A percentile compares a stretch with the other conserved stretches of the same genome.
Conservation (phyloP, 2,888 invertebrate genomes). For the Drosophila barbarae region DNA sequence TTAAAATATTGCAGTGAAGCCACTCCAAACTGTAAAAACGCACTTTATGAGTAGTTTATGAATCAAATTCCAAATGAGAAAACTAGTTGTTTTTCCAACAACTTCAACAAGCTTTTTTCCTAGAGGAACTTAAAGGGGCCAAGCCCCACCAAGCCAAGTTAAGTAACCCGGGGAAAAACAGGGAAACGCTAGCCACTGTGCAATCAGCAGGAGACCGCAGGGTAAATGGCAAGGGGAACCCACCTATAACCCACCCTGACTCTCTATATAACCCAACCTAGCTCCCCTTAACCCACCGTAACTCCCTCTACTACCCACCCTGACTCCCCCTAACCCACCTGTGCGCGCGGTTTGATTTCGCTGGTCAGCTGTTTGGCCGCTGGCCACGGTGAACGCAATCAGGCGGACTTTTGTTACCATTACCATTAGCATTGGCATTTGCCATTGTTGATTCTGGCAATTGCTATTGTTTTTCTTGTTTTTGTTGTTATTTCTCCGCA, state of each 20-base stretch:
- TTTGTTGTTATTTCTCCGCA: constrained; percentile 25
- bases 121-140: constrained; percentile 7
- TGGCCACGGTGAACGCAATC: constrained; percentile 62
- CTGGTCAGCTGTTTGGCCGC: constrained; percentile 66
- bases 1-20: neutral
- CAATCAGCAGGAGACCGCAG: constrained; percentile 46
- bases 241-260: neutral
- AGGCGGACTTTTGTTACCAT: constrained; percentile 60
- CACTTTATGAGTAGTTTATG: constrained; percentile 8
- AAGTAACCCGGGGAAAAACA: constrained; percentile 1
- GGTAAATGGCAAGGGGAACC: neutral
- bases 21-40: constrained; percentile 1
- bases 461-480: constrained; percentile 41
- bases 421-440: constrained; percentile 24
- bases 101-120: constrained; percentile 1
- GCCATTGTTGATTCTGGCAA: constrained; percentile 41
- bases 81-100: constrained; percentile 4
- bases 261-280: neutral
- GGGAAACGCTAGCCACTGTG: constrained; percentile 16
- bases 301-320: neutral
- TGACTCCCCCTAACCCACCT: constrained; percentile 12
- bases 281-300: neutral
- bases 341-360: constrained; percentile 41
- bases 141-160: neutral
- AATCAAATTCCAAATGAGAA: constrained; percentile 1